Evolutionary conservation across 2,113 vertebrate genomes (phyloP).

Genomic region (Gavia stellata): DNA sequence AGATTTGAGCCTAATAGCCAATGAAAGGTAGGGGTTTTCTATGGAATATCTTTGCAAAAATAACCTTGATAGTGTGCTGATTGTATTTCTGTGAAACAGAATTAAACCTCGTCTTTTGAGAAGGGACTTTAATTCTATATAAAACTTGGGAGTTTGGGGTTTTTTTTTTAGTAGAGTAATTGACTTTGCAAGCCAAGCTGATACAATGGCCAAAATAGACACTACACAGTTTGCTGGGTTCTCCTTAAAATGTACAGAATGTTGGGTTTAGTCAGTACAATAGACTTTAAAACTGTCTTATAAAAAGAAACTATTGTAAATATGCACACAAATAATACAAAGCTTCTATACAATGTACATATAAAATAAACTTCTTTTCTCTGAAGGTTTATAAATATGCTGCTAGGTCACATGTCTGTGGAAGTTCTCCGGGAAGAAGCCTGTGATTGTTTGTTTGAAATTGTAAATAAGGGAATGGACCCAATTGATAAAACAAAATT

Average conservation of each 20-base stretch:
- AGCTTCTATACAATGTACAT: background rate
- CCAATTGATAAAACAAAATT: slow-evolving; percentile 96
- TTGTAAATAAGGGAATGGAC: slow-evolving; percentile 98
- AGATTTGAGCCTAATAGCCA: slow-evolving; percentile 96
- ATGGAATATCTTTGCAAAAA: background rate
- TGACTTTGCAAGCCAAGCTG: background rate
- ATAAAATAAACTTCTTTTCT: background rate
- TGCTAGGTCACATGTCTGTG: slow-evolving; percentile 97
- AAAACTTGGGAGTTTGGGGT: background rate
- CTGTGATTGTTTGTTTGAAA: slow-evolving; percentile 97
- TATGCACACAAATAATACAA: background rate
- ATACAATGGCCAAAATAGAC: background rate
- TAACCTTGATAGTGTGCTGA: background rate
- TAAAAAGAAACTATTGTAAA: background rate
- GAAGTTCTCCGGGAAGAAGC: slow-evolving; percentile 96
- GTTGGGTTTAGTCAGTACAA: background rate
- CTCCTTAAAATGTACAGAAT: background rate
- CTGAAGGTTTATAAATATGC: slow-evolving; percentile 92
- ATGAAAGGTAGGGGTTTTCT: slow-evolving; percentile 82
- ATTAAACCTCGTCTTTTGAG: background rate
- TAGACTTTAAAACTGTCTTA: background rate
- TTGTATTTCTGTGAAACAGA: background rate
- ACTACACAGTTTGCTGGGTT: background rate
- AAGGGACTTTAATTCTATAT: background rate
- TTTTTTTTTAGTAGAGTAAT: background rate